Evolutionary conservation across 2,888 invertebrate species (phyloP).

Genomic region (Rugalucina vietnamica): DNA sequence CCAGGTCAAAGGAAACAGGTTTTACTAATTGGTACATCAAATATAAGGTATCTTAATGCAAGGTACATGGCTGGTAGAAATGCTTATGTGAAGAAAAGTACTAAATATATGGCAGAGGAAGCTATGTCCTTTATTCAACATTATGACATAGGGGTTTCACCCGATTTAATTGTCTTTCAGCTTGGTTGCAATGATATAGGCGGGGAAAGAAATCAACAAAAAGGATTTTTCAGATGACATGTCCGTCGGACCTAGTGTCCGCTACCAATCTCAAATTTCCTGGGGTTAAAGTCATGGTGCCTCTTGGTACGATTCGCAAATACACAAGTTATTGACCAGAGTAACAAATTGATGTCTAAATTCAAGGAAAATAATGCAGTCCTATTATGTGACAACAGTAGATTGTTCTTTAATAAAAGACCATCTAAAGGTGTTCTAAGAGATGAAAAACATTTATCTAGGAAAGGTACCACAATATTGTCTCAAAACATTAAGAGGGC

Average conservation of each 20-base stretch:
- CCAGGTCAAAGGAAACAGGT: background rate
- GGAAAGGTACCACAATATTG: background rate
- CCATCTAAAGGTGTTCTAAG: background rate
- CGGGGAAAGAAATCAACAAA: background rate
- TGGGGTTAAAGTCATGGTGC: background rate
- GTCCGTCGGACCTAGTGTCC: background rate
- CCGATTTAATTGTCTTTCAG: background rate
- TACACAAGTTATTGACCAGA: background rate
- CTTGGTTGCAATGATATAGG: background rate
- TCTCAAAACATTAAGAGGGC: background rate
- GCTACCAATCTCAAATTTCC: slow-evolving; percentile 1
- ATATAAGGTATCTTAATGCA: background rate
- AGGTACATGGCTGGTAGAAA: background rate
- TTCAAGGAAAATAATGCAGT: background rate
- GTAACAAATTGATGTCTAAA: background rate
- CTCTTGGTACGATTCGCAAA: background rate
- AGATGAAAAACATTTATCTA: background rate
- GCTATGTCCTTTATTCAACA: background rate
- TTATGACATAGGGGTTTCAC: background rate
- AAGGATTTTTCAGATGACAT: background rate
- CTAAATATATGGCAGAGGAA: background rate
- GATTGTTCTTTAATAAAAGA: background rate
- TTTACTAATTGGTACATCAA: background rate
- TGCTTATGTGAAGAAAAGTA: background rate
- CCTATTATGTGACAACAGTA: background rate